These are phyloP conservation scores for Heliangelus exortis DNA, from an alignment of 2,797 vertebrate genomes.

Conservation along the genomic window DNA sequence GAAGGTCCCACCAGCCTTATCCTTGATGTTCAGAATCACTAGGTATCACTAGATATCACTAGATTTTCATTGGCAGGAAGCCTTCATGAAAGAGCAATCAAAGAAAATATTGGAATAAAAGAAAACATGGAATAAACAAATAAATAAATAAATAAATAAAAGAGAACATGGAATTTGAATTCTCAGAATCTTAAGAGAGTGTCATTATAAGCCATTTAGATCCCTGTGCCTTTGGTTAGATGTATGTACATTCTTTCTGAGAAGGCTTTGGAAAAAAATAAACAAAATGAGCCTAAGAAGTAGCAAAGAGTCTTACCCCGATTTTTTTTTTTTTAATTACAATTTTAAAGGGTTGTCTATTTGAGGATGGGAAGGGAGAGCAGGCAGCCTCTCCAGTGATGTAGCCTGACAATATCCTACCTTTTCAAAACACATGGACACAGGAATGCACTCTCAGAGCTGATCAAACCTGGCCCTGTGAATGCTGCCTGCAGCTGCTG, in stretches of 20 bases:
- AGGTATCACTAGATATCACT: no score
- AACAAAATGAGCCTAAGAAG: background rate
- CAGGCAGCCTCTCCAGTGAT: background rate
- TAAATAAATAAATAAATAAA: no score
- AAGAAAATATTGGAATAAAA: background rate
- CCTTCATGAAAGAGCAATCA: background rate
- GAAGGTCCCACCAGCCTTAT: background rate
- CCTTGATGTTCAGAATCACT: background rate
- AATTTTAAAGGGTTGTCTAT: background rate
- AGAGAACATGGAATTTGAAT: background rate
- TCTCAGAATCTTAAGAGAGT: background rate
- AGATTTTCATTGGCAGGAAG: background rate
- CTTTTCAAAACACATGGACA: background rate
- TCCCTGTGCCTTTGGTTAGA: background rate
- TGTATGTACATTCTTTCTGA: background rate
- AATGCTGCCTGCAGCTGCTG: background rate
- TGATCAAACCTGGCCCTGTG: background rate
- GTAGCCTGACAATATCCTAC: background rate
- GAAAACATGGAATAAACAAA: no score
- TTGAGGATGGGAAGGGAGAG: background rate
- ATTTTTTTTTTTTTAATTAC: background rate
- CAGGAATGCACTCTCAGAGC: accelerated
- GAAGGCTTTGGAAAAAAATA: background rate
- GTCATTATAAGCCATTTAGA: background rate
- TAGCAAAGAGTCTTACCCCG: accelerated